phyloP scores from a whole-genome alignment of 2,888 invertebrate species.

The Ennomos fuscantarius region DNA sequence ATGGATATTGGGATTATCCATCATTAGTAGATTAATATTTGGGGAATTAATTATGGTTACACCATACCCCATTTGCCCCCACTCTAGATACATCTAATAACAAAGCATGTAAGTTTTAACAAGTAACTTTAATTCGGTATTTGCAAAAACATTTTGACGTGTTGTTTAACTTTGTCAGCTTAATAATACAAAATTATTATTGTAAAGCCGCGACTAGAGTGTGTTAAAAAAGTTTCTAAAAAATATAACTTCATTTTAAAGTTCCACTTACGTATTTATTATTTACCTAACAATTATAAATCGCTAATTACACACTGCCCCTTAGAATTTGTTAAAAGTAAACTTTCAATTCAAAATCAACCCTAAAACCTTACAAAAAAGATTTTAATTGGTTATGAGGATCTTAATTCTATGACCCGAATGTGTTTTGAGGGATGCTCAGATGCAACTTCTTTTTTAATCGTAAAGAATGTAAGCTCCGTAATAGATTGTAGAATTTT shows the following conservation, averaged over 20 bases:
- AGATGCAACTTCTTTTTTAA: constrained; percentile 65
- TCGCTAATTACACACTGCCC: constrained; percentile 81
- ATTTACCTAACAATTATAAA: constrained; percentile 77
- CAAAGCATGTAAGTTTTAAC: constrained; percentile 4
- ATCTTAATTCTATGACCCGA: constrained; percentile 44
- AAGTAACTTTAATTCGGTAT: constrained; percentile 10
- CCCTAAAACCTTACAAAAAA: constrained; percentile 40
- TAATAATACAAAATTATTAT: constrained; percentile 45
- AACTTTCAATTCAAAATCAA: constrained; percentile 42
- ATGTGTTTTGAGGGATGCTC: constrained; percentile 82
- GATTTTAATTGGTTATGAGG: constrained; percentile 28
- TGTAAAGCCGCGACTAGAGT: constrained; percentile 45
- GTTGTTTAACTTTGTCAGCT: constrained; percentile 12
- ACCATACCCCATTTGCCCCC: background rate
- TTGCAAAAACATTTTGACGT: constrained; percentile 20
- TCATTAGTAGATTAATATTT: too few species aligned
- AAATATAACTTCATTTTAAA: constrained; percentile 39
- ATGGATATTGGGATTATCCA: too few species aligned
- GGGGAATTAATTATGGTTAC: too few species aligned
- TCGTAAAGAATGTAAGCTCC: constrained; percentile 44
- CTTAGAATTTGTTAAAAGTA: constrained; percentile 72
- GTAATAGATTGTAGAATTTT: constrained; percentile 37
- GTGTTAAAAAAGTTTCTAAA: constrained; percentile 47
- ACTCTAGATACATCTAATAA: background rate
- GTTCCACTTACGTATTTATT: constrained; percentile 49